A percentile compares a stretch with the other conserved stretches of the same genome.
Evolutionary conservation across 2,113 vertebrate species (phyloP).

Genomic region (Bubo blakistoni): DNA sequence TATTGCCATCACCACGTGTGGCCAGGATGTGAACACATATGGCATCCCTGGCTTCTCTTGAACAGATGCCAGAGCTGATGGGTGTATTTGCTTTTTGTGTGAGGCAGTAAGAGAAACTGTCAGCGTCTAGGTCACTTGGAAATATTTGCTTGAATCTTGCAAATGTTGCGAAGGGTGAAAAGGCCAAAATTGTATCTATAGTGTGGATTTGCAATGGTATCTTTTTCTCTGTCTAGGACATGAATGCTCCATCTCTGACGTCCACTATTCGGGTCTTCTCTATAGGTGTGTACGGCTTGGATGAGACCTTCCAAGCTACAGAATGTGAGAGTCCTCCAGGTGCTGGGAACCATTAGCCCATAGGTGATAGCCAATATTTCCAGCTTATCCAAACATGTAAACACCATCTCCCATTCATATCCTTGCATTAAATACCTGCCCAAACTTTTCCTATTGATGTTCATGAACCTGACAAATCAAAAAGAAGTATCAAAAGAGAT

Average conservation of each 20-base stretch:
- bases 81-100: neutral
- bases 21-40: neutral
- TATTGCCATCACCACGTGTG: constrained; percentile 13
- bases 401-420: neutral
- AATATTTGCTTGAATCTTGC: neutral
- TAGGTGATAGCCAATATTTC: neutral
- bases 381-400: neutral
- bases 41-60: constrained; percentile 15
- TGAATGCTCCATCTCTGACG: neutral
- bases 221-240: neutral
- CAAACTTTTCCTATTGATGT: neutral
- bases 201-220: neutral
- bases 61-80: neutral
- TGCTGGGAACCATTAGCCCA: neutral
- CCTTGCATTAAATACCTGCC: neutral
- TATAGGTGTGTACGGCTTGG: neutral
- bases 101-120: neutral
- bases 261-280: neutral
- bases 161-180: neutral
- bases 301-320: neutral
- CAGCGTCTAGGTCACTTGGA: neutral
- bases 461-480: neutral
- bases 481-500: neutral
- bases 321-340: neutral
- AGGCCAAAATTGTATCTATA: neutral